Conservation (phyloP, 2,113 vertebrate genomes). For the Otocyon megalotis region DNA sequence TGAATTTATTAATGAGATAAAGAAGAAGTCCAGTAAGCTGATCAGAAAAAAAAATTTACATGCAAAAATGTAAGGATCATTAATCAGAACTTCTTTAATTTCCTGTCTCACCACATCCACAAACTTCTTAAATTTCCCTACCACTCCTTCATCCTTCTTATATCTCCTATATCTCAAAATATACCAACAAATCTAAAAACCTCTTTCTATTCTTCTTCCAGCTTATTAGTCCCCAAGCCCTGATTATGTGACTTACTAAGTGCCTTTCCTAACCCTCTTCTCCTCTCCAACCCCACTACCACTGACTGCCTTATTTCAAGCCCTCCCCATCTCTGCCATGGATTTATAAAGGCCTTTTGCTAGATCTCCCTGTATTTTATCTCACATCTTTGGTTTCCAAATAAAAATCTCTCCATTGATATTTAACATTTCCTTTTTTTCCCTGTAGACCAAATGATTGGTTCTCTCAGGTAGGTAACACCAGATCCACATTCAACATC, state of each 20-base stretch:
- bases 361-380: background rate
- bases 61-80: background rate
- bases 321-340: background rate
- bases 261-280: background rate
- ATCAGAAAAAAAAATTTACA: background rate
- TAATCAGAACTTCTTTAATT: background rate
- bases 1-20: background rate
- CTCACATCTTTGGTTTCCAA: background rate
- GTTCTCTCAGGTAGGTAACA: background rate
- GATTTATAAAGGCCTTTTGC: background rate
- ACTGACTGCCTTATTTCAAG: background rate
- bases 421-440: background rate
- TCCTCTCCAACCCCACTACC: background rate
- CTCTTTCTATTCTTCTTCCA: background rate
- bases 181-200: background rate
- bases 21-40: background rate
- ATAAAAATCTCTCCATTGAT: background rate
- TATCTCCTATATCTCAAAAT: background rate
- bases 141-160: background rate
- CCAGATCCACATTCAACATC: background rate
- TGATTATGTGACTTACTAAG: background rate
- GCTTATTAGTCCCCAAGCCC: background rate
- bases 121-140: background rate
- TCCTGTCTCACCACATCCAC: background rate
- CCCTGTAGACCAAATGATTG: background rate